Conservation (phyloP, 2,888 invertebrate genomes). For the Argynnis bischoffii region DNA sequence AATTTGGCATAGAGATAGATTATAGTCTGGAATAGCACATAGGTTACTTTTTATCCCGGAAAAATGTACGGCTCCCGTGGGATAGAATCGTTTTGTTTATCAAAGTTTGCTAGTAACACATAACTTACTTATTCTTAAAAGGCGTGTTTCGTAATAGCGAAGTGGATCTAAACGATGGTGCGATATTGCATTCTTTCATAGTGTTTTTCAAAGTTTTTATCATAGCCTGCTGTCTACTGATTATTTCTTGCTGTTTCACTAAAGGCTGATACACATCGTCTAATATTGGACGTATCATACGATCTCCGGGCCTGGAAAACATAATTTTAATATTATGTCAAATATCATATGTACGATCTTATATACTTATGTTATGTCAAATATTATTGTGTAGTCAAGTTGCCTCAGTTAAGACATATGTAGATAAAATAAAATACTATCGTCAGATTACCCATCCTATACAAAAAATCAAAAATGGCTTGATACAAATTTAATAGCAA, state of each 20-base stretch:
- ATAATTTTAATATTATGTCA: neutral
- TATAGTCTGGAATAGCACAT: too few relatives aligned
- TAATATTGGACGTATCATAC: conserved; percentile 86
- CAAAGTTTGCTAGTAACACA: neutral
- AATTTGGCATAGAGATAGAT: too few relatives aligned
- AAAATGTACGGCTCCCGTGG: too few relatives aligned
- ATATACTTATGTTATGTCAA: too few relatives aligned
- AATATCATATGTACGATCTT: too few relatives aligned
- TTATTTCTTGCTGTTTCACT: conserved; percentile 87
- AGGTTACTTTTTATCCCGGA: too few relatives aligned
- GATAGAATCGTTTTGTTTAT: too few relatives aligned
- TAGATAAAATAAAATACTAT: too few relatives aligned
- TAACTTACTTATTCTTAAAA: conserved; percentile 47
- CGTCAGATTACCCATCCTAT: too few relatives aligned
- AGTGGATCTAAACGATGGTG: conserved; percentile 60
- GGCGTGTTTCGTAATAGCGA: conserved; percentile 68
- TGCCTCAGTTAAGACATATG: too few relatives aligned
- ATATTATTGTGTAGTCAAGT: too few relatives aligned
- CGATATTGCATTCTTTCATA: conserved; percentile 63
- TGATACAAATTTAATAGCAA: neutral
- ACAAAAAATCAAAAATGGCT: too few relatives aligned
- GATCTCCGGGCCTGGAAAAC: conserved; percentile 56
- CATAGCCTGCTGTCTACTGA: conserved; percentile 81
- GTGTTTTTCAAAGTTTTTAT: conserved; percentile 64
- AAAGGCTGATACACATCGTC: conserved; percentile 91